A percentile compares a stretch with the other conserved stretches of the same genome.
Conservation (phyloP, 2,888 invertebrate genomes). For the Molorchus minor region DNA sequence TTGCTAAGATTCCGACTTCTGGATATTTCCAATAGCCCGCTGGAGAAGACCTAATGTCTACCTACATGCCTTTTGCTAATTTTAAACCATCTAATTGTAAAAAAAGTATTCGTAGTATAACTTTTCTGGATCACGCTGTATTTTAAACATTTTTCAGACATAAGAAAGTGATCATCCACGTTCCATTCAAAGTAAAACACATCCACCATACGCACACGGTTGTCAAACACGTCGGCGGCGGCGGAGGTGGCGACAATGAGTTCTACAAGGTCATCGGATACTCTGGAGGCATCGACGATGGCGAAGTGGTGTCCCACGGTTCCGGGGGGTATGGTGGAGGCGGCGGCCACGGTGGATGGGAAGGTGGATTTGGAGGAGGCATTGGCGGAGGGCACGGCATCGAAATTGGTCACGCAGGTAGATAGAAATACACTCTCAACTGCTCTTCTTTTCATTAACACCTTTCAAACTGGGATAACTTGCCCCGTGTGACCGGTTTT, state of each 20-base stretch:
- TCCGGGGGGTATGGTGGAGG: constrained; percentile 46
- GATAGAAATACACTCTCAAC: constrained; percentile 23
- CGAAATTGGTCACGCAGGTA: constrained; percentile 41
- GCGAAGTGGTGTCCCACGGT: constrained; percentile 59
- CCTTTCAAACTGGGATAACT: constrained; percentile 12
- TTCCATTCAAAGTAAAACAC: constrained; percentile 79
- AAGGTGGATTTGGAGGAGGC: constrained; percentile 50
- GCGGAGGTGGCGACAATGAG: constrained; percentile 68
- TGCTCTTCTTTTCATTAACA: constrained; percentile 7
- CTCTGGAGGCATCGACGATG: constrained; percentile 71
- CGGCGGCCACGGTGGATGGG: constrained; percentile 50
- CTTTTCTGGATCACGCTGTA: too few species aligned
- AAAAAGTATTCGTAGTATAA: too few species aligned
- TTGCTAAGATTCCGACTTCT: too few species aligned
- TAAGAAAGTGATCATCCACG: constrained; percentile 81
- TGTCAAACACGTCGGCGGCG: constrained; percentile 73
- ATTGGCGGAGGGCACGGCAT: constrained; percentile 41
- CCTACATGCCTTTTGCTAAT: too few species aligned
- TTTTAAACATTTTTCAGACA: constrained; percentile 63
- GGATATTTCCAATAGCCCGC: too few species aligned
- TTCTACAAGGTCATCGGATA: constrained; percentile 76
- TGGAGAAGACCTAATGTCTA: too few species aligned
- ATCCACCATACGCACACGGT: constrained; percentile 82
- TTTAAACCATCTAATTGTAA: too few species aligned
- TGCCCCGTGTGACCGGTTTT: constrained; percentile 8